Conservation (phyloP, 2,888 invertebrate genomes). For the Oeneis ivallda region DNA sequence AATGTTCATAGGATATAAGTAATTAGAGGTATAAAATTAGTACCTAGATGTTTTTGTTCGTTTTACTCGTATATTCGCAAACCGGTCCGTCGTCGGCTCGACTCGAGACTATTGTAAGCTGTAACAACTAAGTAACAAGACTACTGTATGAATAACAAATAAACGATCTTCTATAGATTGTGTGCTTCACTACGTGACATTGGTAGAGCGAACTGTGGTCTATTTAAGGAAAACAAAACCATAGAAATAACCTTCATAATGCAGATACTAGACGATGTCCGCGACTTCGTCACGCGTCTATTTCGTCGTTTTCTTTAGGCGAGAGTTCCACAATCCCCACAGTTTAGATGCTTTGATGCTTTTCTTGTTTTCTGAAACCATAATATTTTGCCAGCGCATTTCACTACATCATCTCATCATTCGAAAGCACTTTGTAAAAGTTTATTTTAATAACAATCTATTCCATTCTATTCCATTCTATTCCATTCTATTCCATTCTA, state of each 20-base stretch:
- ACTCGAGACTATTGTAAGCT: background rate
- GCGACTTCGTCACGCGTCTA: background rate
- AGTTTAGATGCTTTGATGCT: no score
- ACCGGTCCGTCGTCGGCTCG: background rate
- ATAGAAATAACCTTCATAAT: background rate
- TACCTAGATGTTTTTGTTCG: slow-evolving; percentile 4
- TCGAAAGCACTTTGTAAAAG: no score
- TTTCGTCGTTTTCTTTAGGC: no score
- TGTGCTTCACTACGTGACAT: slow-evolving; percentile 9
- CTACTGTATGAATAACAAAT: slow-evolving; percentile 5
- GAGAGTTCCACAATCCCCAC: no score
- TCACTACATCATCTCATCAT: no score
- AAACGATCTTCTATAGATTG: slow-evolving; percentile 8
- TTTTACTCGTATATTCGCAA: slow-evolving; percentile 1
- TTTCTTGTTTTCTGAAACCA: no score
- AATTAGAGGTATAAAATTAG: slow-evolving; percentile 13
- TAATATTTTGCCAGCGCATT: no score
- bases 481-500: no score
- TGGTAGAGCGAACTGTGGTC: slow-evolving; percentile 1
- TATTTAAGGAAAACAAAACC: slow-evolving; percentile 6
- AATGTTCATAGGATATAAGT: background rate
- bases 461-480: no score
- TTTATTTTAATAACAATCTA: no score
- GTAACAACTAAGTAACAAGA: background rate
- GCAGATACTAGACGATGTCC: background rate